A percentile compares a stretch with the other conserved stretches of the same genome.
Evolutionary conservation across 2,113 vertebrate species (phyloP).

Genomic region (Mandrillus leucophaeus): DNA sequence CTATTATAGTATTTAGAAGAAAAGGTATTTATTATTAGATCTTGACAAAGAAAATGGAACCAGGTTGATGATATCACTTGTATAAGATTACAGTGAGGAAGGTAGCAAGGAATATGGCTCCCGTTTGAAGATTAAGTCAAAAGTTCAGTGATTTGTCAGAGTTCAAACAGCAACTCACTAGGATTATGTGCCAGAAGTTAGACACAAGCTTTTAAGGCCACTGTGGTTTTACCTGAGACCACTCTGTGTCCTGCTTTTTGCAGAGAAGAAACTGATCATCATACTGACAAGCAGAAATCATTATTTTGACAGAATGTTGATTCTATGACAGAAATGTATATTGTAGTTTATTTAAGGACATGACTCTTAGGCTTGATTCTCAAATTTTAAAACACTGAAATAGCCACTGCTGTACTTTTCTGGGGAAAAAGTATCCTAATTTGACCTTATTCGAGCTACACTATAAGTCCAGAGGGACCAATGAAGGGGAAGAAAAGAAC

Average conservation of each 20-base stretch:
- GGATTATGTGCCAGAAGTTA: background rate
- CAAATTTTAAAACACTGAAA: conserved; percentile 62
- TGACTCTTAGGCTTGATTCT: background rate
- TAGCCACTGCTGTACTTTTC: conserved; percentile 68
- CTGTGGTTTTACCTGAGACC: background rate
- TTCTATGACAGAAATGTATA: background rate
- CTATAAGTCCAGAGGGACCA: conserved; percentile 78
- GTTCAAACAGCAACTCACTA: background rate
- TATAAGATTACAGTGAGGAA: background rate
- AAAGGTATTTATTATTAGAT: background rate
- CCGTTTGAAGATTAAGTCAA: background rate
- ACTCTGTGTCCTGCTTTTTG: background rate
- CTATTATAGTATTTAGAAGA: background rate
- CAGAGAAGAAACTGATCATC: conserved; percentile 57
- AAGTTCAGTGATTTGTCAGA: background rate
- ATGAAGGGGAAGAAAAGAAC: conserved; percentile 80
- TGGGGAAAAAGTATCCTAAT: conserved; percentile 75
- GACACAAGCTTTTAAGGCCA: background rate
- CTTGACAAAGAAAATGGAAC: background rate
- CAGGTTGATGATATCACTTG: background rate
- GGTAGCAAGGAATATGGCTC: background rate
- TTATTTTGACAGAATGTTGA: background rate
- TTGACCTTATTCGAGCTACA: conserved; percentile 75
- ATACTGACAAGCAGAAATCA: background rate
- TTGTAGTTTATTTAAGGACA: background rate